Percentiles rank a stretch among this genome's conserved stretches.
Conservation (phyloP, 2,113 vertebrate species). For the Gallinago jamesoni region DNA sequence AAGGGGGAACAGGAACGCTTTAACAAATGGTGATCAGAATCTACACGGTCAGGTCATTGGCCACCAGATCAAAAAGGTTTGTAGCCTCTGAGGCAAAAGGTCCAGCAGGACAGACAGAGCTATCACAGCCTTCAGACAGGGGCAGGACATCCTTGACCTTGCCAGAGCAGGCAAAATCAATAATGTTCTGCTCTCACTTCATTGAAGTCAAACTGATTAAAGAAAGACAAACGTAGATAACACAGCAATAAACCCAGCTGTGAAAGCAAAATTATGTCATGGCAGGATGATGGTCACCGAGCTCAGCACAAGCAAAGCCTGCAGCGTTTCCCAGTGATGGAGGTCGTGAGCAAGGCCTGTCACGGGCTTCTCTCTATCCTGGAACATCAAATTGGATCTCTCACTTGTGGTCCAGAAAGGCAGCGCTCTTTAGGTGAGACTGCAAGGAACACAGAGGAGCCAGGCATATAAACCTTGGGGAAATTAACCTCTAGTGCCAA, state of each 20-base stretch:
- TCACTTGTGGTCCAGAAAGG: neutral
- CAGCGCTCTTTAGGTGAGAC: neutral
- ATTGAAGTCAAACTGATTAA: neutral
- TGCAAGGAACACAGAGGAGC: neutral
- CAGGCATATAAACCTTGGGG: neutral
- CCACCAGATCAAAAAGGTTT: neutral
- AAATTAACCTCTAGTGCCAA: neutral
- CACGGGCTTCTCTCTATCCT: neutral
- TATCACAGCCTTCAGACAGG: neutral
- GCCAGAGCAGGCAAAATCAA: neutral
- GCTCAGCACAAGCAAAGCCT: neutral
- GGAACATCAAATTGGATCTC: neutral
- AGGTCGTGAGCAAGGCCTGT: neutral
- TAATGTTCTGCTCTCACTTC: neutral
- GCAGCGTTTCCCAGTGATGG: neutral
- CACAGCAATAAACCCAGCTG: neutral
- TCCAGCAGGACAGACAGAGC: neutral
- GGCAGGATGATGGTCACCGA: neutral
- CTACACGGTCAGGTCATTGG: accelerated
- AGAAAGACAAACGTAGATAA: neutral
- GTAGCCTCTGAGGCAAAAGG: neutral
- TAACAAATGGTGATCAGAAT: neutral
- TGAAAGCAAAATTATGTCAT: neutral
- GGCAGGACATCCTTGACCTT: neutral
- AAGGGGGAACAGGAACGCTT: neutral